Evolutionary conservation across 2,888 invertebrate genomes (phyloP), one percentile per base, ranked within the genome.

Genomic region (Atethmia centrago): DNA sequence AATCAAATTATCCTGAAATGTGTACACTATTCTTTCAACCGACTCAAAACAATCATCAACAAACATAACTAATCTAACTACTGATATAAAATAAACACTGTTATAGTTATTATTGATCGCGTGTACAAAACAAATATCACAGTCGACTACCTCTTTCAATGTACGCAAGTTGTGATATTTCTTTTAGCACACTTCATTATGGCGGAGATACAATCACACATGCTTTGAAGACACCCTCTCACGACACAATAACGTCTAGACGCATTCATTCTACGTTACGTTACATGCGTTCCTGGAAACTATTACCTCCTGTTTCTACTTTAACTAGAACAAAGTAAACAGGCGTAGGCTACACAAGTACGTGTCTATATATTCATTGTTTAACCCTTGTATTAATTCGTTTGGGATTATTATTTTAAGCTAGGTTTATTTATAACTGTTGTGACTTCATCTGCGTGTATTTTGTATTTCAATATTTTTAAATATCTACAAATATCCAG

Each of bases 201-300:
- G 80, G 66, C 76, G 63, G 70, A 71, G 76, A 87, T 84, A 89
- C 87, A 90, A 88, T 88, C 85, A 81, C 76, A 75, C 79, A 78
- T 82, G 77, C 80, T 81, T 76, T 76, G 72, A 80, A 75, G 71
- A 42, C 82, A 42, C 63, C 69, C 77, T 77, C 78, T 85, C 84
- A 81, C 83, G 82, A 83, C 85, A 93, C 92, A 93, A 93, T 92
- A 86, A 84, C 85, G 93, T 93, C 93, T 93, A 93, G 93, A 93
- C 93, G 88, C 88, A 92, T 92, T 92, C 91, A 92, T 79, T 73
- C 66, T 63, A 59, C 63, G 71, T 56, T 56, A 68, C 62, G 75
- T 36, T 42, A 55, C 58, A 74, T 67, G 83, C 85, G 77, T 81
- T 75, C 69, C 21, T 65, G 80, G 66, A 74, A 76, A 66, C 72